Conservation (phyloP, 2,797 vertebrate species). For the Manis crassicaudata region DNA sequence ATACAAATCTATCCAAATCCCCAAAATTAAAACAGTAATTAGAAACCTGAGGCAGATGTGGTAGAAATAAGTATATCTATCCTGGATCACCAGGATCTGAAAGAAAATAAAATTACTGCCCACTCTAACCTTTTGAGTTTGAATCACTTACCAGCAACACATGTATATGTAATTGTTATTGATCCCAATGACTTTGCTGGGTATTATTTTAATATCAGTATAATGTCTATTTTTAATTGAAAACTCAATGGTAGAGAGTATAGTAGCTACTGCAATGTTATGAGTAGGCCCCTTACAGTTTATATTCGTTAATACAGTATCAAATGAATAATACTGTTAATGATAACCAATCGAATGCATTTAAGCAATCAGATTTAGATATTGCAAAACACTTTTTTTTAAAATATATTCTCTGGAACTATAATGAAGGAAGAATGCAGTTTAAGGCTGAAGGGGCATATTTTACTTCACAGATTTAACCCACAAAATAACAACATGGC, state of each 20-base stretch:
- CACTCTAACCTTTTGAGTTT: neutral
- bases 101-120: conserved; percentile 1
- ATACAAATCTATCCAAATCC: neutral
- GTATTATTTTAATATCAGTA: conserved; percentile 31
- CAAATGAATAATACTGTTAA: conserved; percentile 11
- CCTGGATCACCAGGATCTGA: neutral
- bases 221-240: conserved; percentile 46
- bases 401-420: neutral
- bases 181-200: neutral
- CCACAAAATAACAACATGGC: conserved; percentile 44
- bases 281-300: neutral
- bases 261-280: conserved; percentile 21
- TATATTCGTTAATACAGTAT: conserved; percentile 39
- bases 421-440: conserved; percentile 12
- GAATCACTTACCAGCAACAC: neutral
- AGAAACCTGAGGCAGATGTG: conserved; percentile 10
- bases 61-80: neutral
- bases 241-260: conserved; percentile 48
- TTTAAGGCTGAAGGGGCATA: neutral
- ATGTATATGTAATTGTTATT: neutral
- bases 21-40: conserved; percentile 9
- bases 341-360: conserved; percentile 11
- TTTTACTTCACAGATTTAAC: conserved; percentile 52
- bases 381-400: conserved; percentile 30
- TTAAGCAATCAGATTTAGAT: conserved; percentile 42